A percentile compares a stretch with the other conserved stretches of the same genome.
Conservation (phyloP, 2,888 invertebrate species). For the Rhodophaea formosa region DNA sequence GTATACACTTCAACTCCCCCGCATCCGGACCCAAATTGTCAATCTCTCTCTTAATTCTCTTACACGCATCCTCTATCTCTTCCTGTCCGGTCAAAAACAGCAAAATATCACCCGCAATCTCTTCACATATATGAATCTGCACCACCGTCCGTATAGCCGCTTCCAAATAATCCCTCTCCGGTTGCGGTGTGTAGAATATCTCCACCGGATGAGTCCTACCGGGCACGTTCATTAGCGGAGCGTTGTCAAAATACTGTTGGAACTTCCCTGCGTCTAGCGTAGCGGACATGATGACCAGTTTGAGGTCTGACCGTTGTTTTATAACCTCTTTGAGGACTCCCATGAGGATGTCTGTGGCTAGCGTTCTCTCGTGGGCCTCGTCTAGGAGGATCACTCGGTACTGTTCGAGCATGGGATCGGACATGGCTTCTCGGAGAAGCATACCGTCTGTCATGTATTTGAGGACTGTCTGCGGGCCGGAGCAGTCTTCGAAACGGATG, state of each 20-base stretch:
- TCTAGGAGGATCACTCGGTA: slow-evolving; percentile 98
- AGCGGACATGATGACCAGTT: slow-evolving; percentile 99
- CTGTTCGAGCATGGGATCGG: slow-evolving; percentile 97
- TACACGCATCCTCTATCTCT: slow-evolving; percentile 99
- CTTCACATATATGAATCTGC: slow-evolving; percentile 98
- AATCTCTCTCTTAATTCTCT: slow-evolving; percentile 95
- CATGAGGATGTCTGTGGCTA: slow-evolving; percentile 99
- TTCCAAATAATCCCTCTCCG: slow-evolving; percentile 97
- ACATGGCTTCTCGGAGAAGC: slow-evolving; percentile 99
- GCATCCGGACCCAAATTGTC: slow-evolving; percentile 98
- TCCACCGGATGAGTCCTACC: slow-evolving; percentile 80
- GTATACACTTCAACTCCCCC: slow-evolving; percentile 98
- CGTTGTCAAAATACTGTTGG: slow-evolving; percentile 99
- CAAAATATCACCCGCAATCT: slow-evolving; percentile 94
- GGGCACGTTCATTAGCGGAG: slow-evolving; percentile 99
- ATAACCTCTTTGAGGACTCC: slow-evolving; percentile 98
- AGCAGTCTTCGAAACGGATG: slow-evolving; percentile 99
- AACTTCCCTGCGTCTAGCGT: slow-evolving; percentile 99
- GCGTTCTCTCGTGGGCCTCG: slow-evolving; percentile 98
- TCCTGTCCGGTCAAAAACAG: slow-evolving; percentile 92
- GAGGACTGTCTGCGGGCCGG: slow-evolving; percentile 94
- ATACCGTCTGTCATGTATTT: slow-evolving; percentile 99
- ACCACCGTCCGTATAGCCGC: slow-evolving; percentile 98
- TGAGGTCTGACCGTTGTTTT: slow-evolving; percentile 94
- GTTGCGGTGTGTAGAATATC: slow-evolving; percentile 99